Evolutionary conservation across 2,113 vertebrate species (phyloP).

Genomic region (Burhinus bistriatus): DNA sequence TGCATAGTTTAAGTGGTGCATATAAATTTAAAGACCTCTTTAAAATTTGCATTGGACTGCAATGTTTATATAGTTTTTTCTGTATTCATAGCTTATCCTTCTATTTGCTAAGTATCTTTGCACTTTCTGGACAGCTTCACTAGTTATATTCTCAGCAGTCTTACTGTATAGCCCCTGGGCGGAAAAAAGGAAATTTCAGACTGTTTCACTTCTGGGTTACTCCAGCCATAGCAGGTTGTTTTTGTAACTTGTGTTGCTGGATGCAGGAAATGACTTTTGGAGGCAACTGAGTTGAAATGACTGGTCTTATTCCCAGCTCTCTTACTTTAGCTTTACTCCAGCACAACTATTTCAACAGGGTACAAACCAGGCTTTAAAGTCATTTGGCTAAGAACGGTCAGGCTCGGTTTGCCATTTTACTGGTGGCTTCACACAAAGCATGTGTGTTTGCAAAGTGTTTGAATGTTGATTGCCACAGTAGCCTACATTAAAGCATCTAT

Average conservation of each 20-base stretch:
- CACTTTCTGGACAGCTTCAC: background rate
- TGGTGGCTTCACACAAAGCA: background rate
- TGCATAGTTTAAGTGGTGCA: background rate
- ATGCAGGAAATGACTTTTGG: slow-evolving; percentile 32
- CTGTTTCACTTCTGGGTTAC: slow-evolving; percentile 57
- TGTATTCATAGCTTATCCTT: background rate
- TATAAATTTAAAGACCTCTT: background rate
- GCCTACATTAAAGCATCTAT: background rate
- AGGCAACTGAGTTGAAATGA: background rate
- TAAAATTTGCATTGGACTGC: background rate
- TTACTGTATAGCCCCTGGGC: background rate
- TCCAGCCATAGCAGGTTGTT: background rate
- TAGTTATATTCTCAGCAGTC: slow-evolving; percentile 19
- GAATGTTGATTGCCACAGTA: background rate
- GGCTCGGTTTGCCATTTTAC: background rate
- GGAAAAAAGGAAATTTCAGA: slow-evolving; percentile 55
- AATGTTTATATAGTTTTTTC: background rate
- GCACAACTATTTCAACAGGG: background rate
- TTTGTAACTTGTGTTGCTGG: background rate
- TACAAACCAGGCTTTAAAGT: background rate
- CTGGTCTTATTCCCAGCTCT: background rate
- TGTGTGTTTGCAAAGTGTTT: background rate
- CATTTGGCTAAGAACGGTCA: background rate
- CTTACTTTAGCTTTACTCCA: slow-evolving; percentile 1
- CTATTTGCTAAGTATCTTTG: background rate